Evolutionary conservation across 2,113 vertebrate species (phyloP), one percentile per base, ranked within the genome.

Genomic region (Cyanoderma ruficeps): DNA sequence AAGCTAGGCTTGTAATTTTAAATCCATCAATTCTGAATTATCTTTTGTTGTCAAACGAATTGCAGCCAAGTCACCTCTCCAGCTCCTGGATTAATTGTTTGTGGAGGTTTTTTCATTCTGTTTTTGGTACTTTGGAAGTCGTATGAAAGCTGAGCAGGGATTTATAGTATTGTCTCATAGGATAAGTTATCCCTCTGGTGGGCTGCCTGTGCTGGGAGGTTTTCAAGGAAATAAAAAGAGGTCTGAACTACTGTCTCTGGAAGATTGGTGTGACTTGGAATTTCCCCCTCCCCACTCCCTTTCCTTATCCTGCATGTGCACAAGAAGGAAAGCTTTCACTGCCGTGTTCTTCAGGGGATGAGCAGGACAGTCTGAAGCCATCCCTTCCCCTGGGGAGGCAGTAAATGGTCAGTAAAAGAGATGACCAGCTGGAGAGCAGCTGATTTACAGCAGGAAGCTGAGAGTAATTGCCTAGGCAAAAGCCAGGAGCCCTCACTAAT

Each of bases 401-500:
- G 42, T 83, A 92, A 95, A 53, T 91, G 82, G 92, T 67, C 91
- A 91, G 47, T 78, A 52, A 81, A 78, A 83, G 76, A 50, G 71
- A 55, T 55, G 88, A 89, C 86, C 95, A 94, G 70, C 64, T 81
- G 83, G 71, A 74, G 72, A 92, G 52, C 16, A 87, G 86, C 76
- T 90, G 93, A 93, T 96, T 95, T 97, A 95, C 83, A 49, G 68
- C 94, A 87, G 94, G 92, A 97, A 94, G 85, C 88, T 88, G 59
- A 17, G 60, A 37, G 76, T 92, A 92, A 97, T 95, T 84, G 89
- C 89, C 31, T 50, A 55, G 64, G 85, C 71, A 90, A 90, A 87
- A 96, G n/a, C 57, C 41, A 49, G 56, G 79, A 83, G 71, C 68
- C 3, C 17, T 90, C 79, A 30, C 49, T 90, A 85, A 89, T 86